phyloP scores from a whole-genome alignment of 2,113 vertebrate genomes.

The Oryzias melastigma region DNA sequence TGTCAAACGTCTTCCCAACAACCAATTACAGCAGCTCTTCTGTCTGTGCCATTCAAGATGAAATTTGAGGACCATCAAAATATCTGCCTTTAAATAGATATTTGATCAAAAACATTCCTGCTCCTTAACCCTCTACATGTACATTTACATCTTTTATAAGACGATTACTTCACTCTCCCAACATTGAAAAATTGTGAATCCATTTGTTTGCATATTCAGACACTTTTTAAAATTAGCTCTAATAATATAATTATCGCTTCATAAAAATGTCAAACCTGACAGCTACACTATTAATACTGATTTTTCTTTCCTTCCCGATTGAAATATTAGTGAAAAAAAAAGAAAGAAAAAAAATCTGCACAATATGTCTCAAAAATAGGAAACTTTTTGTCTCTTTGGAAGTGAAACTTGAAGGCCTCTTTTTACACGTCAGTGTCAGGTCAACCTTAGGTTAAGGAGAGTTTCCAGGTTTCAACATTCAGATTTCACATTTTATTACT shows the following conservation, averaged over 20 bases:
- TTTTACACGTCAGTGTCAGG: not conserved
- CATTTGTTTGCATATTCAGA: not conserved
- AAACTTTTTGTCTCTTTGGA: conserved; percentile 31
- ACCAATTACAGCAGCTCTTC: not conserved
- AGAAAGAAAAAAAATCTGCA: not conserved
- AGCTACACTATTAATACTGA: too few species aligned
- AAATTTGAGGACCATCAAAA: too few species aligned
- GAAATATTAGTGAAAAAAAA: not conserved
- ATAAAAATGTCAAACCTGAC: too few species aligned
- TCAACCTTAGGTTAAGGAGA: too few species aligned
- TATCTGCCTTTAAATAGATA: too few species aligned
- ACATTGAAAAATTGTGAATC: not conserved
- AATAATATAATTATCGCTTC: too few species aligned
- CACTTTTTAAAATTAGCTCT: not conserved
- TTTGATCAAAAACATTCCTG: not conserved
- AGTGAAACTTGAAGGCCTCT: conserved; percentile 47
- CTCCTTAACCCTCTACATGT: not conserved
- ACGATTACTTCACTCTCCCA: not conserved
- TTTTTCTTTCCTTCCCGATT: too few species aligned
- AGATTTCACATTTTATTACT: not conserved
- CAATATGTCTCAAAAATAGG: conserved; percentile 15
- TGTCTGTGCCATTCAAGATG: not conserved
- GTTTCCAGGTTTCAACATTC: too few species aligned
- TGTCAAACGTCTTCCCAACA: not conserved
- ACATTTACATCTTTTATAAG: not conserved